phyloP scores from a whole-genome alignment of 2,113 vertebrate genomes.

The Malurus alboscapulatus region DNA sequence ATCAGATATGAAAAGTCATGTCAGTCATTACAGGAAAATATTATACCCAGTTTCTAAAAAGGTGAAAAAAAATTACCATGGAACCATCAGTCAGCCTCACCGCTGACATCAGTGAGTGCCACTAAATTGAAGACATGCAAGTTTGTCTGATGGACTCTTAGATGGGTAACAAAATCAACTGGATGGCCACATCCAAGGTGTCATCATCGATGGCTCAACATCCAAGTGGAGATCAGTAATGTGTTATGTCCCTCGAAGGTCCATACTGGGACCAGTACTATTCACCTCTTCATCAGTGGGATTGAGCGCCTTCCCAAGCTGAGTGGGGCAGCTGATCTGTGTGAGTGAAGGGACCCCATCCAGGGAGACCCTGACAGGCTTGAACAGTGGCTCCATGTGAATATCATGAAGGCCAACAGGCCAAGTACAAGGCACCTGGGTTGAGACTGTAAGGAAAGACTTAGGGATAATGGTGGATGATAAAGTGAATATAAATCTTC shows the following conservation, averaged over 20 bases:
- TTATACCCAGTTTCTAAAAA: background rate
- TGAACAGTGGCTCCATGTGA: background rate
- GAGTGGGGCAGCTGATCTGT: background rate
- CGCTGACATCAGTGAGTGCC: background rate
- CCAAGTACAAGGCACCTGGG: background rate
- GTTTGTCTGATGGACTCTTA: background rate
- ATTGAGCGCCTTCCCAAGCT: background rate
- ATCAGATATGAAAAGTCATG: background rate
- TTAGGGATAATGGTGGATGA: background rate
- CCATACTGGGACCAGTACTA: too few species aligned
- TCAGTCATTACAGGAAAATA: background rate
- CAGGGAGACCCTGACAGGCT: background rate
- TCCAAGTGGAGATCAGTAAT: background rate
- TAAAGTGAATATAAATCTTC: background rate
- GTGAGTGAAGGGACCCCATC: background rate
- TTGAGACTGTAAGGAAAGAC: background rate
- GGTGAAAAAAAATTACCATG: accelerated
- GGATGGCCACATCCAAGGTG: accelerated
- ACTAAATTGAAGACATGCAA: background rate
- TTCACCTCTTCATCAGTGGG: background rate
- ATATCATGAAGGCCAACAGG: background rate
- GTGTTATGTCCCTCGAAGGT: background rate
- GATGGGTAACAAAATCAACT: background rate
- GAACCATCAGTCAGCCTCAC: background rate
- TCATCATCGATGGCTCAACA: background rate